Evolutionary conservation across 1,140 invertebrate species (phyloP).

Genomic region (Cepaea nemoralis): DNA sequence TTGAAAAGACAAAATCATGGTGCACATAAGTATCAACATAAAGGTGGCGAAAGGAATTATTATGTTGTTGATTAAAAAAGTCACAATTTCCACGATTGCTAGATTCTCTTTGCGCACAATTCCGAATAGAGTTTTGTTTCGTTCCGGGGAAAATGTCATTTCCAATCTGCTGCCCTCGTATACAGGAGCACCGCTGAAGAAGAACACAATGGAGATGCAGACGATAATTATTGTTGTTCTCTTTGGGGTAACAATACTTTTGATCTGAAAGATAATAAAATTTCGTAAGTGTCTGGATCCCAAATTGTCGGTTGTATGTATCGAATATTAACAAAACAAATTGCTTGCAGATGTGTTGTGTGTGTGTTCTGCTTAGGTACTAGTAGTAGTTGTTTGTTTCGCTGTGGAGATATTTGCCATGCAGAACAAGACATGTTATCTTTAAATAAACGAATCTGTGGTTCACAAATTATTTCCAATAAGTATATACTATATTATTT

Average conservation of each 20-base stretch:
- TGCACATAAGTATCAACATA: background rate
- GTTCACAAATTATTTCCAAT: no score
- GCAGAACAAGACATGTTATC: no score
- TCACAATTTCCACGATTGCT: background rate
- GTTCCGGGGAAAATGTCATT: background rate
- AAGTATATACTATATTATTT: no score
- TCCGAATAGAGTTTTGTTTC: constrained; percentile 18
- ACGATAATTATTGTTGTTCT: background rate
- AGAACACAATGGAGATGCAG: background rate
- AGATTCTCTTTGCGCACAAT: background rate
- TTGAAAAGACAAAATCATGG: background rate
- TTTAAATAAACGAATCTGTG: no score
- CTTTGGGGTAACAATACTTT: background rate
- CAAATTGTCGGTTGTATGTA: no score
- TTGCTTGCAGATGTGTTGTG: no score
- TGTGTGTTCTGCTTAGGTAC: no score
- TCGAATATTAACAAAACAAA: no score
- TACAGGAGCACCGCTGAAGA: constrained; percentile 2
- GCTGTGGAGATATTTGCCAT: no score
- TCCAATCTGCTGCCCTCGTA: background rate
- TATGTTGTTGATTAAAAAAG: constrained; percentile 10
- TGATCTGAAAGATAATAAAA: no score
- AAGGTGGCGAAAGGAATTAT: background rate
- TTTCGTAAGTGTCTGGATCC: no score
- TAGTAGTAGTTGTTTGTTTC: no score